Base-by-base conservation (phyloP, 2,113 vertebrate genomes). In the Lagenorhynchus albirostris region DNA sequence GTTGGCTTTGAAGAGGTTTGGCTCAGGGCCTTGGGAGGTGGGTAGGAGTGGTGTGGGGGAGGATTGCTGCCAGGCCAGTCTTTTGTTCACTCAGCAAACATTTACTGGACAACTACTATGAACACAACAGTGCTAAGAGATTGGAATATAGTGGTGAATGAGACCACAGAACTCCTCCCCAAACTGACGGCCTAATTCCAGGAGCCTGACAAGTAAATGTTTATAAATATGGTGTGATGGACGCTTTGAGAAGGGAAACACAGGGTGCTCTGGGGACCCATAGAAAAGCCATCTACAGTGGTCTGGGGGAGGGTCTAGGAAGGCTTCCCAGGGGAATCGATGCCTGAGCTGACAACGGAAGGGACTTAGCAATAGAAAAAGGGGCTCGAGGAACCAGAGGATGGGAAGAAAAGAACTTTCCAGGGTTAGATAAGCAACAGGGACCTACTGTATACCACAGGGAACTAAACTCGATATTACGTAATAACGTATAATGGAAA, bases 1-100 rank as follows among this genome's bases (percentile, higher is more conserved):
- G 95, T 84, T 53, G 26, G 33, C 33, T 71, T 91, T 60, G 44
- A 91, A 95, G 73, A 95, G 73, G 29, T 87, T 91, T 95, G 60
- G 55, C 65, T 67, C 14, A 41, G 38, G 44, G 29, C 53, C 60
- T 84, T 36, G 31, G 58, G 79, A 68, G 47, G 38, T 26, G 67
- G 25, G 60, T 31, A 11, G 6, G 15, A 10, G 8, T 7, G 25
- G 2, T 62, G 33, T 2, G 1, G 18, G 63, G 29, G 44, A 53
- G 26, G 55, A 63, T 36, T 73, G 53, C 31, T 83, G 41, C 33
- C 63, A 92, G 31, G 20, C 38, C 21, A 14, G 71, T 53, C 70
- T 88, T 67, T 65, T 89, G 50, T 87, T 94, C 47, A 55, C 55
- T 95, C 70, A 31, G 84, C 91, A 94, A 65, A 92, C 38, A 47